A percentile compares a stretch with the other conserved stretches of the same genome.
Conservation (phyloP, 2,888 invertebrate genomes). For the Podabrus alpinus region DNA sequence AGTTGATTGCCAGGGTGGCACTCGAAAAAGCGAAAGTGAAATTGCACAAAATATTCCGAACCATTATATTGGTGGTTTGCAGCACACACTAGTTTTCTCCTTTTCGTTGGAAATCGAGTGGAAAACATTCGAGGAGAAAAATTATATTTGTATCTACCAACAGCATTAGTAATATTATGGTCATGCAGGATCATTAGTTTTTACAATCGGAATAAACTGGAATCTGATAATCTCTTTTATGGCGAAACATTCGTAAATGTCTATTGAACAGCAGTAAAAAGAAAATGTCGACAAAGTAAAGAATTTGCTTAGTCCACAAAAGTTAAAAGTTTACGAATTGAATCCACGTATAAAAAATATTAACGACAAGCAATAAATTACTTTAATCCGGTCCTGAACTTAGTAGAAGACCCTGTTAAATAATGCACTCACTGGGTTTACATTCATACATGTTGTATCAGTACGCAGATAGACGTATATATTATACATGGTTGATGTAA, state of each 20-base stretch:
- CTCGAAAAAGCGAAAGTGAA: slow-evolving; percentile 13
- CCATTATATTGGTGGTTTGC: background rate
- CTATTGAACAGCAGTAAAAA: background rate
- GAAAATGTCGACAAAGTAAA: background rate
- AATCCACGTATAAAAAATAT: slow-evolving; percentile 44
- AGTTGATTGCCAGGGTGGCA: slow-evolving; percentile 25
- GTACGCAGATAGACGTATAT: slow-evolving; percentile 53
- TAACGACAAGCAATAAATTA: slow-evolving; percentile 47
- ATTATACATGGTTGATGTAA: slow-evolving; percentile 52
- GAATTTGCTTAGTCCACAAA: background rate
- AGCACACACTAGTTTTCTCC: background rate
- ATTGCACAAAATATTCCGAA: background rate
- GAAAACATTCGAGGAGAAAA: background rate
- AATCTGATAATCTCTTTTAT: background rate
- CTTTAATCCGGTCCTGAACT: slow-evolving; percentile 37
- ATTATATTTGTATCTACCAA: background rate
- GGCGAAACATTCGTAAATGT: background rate
- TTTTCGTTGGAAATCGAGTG: background rate
- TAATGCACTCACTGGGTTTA: slow-evolving; percentile 50
- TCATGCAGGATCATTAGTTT: background rate
- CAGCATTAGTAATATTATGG: background rate
- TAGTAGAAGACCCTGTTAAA: slow-evolving; percentile 42
- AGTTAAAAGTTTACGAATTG: background rate
- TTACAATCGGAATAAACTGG: background rate
- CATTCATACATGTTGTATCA: slow-evolving; percentile 52